Evolutionary conservation across 1,140 invertebrate species (phyloP).

Genomic region (Sipha flava): DNA sequence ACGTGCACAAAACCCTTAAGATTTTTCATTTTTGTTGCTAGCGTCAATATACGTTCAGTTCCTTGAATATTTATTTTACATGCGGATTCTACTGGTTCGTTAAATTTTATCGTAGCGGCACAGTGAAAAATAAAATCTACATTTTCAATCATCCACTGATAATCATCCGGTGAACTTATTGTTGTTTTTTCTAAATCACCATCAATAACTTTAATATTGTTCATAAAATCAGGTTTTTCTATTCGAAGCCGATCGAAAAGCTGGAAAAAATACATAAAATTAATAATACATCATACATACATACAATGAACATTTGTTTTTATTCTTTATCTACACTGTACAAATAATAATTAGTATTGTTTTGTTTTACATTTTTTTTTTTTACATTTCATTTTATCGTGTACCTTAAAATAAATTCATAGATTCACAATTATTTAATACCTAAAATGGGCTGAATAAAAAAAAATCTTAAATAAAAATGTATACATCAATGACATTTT

Average conservation of each 20-base stretch:
- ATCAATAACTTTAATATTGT: not conserved
- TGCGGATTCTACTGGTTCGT: not conserved
- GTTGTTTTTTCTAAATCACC: not conserved
- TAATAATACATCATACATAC: not conserved
- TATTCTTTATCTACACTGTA: no score
- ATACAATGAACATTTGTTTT: no score
- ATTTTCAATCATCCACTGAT: not conserved
- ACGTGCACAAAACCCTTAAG: conserved; percentile 50
- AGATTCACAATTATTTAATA: no score
- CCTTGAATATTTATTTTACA: conserved; percentile 2
- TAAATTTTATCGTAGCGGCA: not conserved
- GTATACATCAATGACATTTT: no score
- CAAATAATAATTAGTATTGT: no score
- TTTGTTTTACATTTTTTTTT: no score
- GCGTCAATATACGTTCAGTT: not conserved
- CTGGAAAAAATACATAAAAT: not conserved
- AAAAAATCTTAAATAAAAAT: no score
- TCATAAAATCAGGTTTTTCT: not conserved
- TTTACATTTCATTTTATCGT: no score
- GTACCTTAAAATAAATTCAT: no score
- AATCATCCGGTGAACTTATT: not conserved
- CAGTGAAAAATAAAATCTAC: not conserved
- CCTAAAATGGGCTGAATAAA: no score
- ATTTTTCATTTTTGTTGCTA: not conserved
- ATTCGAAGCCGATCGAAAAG: not conserved